phyloP scores from a whole-genome alignment of 2,113 vertebrate species.

The Myxocyprinus asiaticus region DNA sequence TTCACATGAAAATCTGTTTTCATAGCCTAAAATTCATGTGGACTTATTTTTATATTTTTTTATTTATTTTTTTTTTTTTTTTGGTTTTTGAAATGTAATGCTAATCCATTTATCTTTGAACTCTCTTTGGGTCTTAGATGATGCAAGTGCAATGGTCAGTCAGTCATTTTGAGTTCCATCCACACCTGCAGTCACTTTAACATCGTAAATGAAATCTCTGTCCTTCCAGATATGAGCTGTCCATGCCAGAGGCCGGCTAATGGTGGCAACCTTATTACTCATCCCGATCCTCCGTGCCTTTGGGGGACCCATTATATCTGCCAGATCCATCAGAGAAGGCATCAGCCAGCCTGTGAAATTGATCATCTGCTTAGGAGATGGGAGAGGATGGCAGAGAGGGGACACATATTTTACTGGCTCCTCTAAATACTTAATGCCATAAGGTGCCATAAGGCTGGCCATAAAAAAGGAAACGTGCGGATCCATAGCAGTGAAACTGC shows the following conservation, averaged over 20 bases:
- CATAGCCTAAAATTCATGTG: not conserved
- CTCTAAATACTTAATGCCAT: constrained; percentile 71
- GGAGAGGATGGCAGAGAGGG: constrained; percentile 46
- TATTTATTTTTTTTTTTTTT: no score
- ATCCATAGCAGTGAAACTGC: constrained; percentile 51
- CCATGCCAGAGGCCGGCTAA: constrained; percentile 52
- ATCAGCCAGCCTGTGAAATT: constrained; percentile 70
- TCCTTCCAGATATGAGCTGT: constrained; percentile 51
- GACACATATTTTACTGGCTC: constrained; percentile 66
- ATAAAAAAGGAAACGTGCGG: constrained; percentile 59
- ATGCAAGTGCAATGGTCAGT: constrained; percentile 25
- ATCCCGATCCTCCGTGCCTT: constrained; percentile 61
- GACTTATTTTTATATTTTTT: constrained; percentile 34
- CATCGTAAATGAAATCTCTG: constrained; percentile 53
- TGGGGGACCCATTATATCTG: constrained; percentile 68
- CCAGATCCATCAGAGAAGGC: constrained; percentile 71
- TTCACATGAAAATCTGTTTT: not conserved
- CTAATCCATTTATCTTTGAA: constrained; percentile 46
- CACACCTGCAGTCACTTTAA: constrained; percentile 46
- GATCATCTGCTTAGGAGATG: constrained; percentile 71
- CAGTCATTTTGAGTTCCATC: constrained; percentile 37
- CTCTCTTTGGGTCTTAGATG: constrained; percentile 25
- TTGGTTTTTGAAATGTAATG: constrained; percentile 22
- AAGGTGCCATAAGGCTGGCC: constrained; percentile 64
- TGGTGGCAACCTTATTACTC: constrained; percentile 62